Evolutionary conservation across 2,888 invertebrate genomes (phyloP).

Genomic region (Pandemis heparana): DNA sequence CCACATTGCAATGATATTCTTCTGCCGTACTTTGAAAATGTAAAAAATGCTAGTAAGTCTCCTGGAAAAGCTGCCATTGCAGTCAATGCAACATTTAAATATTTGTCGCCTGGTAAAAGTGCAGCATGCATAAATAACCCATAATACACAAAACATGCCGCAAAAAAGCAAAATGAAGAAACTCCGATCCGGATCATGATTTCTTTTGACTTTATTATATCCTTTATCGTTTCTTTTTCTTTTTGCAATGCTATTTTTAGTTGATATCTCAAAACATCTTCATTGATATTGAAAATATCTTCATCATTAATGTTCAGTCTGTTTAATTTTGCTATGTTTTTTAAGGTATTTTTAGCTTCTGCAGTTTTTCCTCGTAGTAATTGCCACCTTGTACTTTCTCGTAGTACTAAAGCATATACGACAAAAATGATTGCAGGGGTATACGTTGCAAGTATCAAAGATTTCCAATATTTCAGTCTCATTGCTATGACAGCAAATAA

Average conservation of each 20-base stretch:
- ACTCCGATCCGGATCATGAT: constrained; percentile 68
- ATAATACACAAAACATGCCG: constrained; percentile 73
- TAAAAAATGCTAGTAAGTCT: constrained; percentile 65
- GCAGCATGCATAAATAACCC: constrained; percentile 69
- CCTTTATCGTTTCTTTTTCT: constrained; percentile 64
- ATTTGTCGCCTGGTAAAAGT: constrained; percentile 72
- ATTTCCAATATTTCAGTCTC: constrained; percentile 71
- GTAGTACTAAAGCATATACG: constrained; percentile 59
- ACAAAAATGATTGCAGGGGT: constrained; percentile 65
- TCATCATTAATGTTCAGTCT: constrained; percentile 58
- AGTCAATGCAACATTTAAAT: constrained; percentile 68
- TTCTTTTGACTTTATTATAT: constrained; percentile 67
- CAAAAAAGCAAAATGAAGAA: constrained; percentile 68
- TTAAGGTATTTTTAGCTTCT: constrained; percentile 65
- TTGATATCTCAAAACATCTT: constrained; percentile 60
- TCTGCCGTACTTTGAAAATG: constrained; percentile 68
- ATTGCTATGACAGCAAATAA: constrained; percentile 67
- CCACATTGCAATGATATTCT: constrained; percentile 65
- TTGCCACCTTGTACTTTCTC: constrained; percentile 75
- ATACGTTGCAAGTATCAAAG: constrained; percentile 64
- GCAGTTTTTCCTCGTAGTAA: constrained; percentile 65
- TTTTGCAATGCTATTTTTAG: constrained; percentile 66
- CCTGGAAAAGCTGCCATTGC: constrained; percentile 72
- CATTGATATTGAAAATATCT: constrained; percentile 62
- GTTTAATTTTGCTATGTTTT: constrained; percentile 61